phyloP scores from a whole-genome alignment of 2,797 vertebrate species.

The Peromyscus nudipes region DNA sequence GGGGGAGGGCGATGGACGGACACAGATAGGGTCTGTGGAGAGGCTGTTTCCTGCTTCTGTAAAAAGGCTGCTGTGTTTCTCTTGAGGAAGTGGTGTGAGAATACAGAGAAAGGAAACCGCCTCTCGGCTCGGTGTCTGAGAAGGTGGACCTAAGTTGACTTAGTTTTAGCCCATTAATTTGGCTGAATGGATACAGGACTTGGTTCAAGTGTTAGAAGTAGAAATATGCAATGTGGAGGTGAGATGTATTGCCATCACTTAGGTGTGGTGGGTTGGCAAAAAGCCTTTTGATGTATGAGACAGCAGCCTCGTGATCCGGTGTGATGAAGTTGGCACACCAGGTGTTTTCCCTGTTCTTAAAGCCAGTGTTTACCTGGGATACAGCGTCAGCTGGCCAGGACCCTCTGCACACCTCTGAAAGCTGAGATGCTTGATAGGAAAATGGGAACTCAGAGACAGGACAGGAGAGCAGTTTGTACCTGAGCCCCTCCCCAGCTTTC shows the following conservation, averaged over 20 bases:
- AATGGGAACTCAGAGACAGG: background rate
- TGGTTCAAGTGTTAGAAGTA: background rate
- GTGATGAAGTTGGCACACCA: background rate
- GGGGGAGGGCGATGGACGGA: background rate
- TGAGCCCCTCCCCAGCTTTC: no score
- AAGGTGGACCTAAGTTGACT: no score
- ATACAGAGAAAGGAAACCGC: background rate
- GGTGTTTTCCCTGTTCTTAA: background rate
- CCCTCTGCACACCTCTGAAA: background rate
- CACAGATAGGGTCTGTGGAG: background rate
- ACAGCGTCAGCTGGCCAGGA: accelerated
- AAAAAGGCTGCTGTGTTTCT: background rate
- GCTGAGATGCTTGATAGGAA: background rate
- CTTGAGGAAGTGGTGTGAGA: background rate
- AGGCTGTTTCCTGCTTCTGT: background rate
- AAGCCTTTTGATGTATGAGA: background rate
- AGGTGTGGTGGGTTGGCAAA: accelerated
- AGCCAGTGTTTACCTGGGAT: background rate
- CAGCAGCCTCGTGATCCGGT: accelerated
- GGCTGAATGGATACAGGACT: background rate
- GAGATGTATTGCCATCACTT: accelerated
- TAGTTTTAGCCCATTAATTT: background rate
- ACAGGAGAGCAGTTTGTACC: background rate
- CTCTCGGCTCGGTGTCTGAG: accelerated
- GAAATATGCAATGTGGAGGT: background rate